phyloP scores from a whole-genome alignment of 2,888 invertebrate species.

The Podotricha telesiphe region DNA sequence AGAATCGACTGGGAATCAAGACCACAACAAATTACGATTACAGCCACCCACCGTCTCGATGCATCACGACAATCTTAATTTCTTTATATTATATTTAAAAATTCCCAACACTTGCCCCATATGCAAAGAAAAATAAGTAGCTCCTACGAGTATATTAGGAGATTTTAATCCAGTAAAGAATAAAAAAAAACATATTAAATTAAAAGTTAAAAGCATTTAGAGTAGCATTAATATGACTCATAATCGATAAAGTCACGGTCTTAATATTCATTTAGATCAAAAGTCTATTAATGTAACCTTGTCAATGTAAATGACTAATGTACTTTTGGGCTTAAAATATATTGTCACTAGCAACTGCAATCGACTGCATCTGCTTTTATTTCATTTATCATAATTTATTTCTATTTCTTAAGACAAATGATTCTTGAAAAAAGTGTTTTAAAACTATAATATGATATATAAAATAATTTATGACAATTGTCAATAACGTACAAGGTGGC shows the following conservation, averaged over 20 bases:
- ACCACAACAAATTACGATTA: too few relatives aligned
- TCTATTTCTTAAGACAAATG: too few relatives aligned
- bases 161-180: conserved; percentile 5
- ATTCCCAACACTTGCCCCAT: not conserved
- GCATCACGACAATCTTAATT: too few relatives aligned
- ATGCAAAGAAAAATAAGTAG: not conserved
- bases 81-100: not conserved
- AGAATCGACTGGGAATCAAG: too few relatives aligned
- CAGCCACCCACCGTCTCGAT: too few relatives aligned
- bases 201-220: not conserved
- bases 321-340: not conserved
- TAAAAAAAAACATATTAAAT: not conserved
- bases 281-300: conserved; percentile 16
- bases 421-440: too few relatives aligned
- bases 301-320: not conserved
- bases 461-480: too few relatives aligned
- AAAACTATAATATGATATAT: too few relatives aligned
- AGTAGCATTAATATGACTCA: not conserved
- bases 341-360: not conserved
- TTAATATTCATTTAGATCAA: not conserved
- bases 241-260: conserved; percentile 9
- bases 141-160: not conserved
- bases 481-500: too few relatives aligned
- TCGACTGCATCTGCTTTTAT: not conserved
- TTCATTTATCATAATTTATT: too few relatives aligned